Evolutionary conservation across 2,888 invertebrate genomes (phyloP).

Genomic region (Mongoloraphidia duomilia): DNA sequence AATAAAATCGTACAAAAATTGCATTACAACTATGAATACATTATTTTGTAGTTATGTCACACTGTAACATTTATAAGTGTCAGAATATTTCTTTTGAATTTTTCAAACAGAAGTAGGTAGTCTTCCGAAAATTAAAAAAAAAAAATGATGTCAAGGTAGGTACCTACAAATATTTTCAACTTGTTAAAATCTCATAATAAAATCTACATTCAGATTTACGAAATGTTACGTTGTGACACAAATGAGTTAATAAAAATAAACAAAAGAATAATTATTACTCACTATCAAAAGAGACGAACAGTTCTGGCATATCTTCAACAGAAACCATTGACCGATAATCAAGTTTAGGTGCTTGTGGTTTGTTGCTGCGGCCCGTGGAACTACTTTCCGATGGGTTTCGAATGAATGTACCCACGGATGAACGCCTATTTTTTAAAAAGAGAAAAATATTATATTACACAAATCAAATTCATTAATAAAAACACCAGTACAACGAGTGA

Average conservation of each 20-base stretch:
- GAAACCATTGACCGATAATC: slow-evolving; percentile 89
- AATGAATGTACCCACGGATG: slow-evolving; percentile 75
- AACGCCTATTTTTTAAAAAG: slow-evolving; percentile 42
- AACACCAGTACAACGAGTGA: background rate
- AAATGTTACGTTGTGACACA: slow-evolving; percentile 9
- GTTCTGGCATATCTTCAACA: slow-evolving; percentile 87
- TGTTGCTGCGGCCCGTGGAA: slow-evolving; percentile 38
- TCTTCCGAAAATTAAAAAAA: background rate
- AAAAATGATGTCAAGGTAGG: background rate
- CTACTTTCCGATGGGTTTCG: slow-evolving; percentile 49
- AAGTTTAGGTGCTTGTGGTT: slow-evolving; percentile 54
- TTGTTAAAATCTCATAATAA: slow-evolving; percentile 1
- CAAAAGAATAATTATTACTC: slow-evolving; percentile 32
- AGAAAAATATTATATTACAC: background rate
- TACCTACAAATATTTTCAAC: slow-evolving; percentile 5
- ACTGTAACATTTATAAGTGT: too few relatives aligned
- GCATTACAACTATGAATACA: too few relatives aligned
- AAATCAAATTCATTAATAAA: background rate
- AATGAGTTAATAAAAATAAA: slow-evolving; percentile 10
- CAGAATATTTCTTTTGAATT: too few relatives aligned
- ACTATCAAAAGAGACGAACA: slow-evolving; percentile 91
- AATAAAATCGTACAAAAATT: too few relatives aligned
- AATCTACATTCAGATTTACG: background rate
- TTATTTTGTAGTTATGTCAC: too few relatives aligned
- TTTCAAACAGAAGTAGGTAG: too few relatives aligned